Conservation (phyloP, 2,797 vertebrate genomes). For the Mormyrops attenuatus region DNA sequence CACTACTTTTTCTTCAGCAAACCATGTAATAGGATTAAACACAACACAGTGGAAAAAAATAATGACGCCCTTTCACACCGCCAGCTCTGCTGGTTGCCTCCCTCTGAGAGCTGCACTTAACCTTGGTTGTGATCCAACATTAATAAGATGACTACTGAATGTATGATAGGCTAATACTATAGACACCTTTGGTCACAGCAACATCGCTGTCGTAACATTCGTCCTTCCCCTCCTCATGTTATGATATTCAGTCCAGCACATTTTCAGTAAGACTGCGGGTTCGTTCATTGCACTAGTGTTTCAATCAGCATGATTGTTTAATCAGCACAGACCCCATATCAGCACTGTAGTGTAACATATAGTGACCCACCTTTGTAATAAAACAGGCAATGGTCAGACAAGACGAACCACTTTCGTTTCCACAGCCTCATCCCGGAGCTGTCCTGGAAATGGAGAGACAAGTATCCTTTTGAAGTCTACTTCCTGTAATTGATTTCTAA, state of each 20-base stretch:
- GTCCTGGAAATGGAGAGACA: conserved; percentile 69
- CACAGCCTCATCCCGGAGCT: conserved; percentile 97
- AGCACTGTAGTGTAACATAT: conserved; percentile 18
- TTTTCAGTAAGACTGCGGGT: neutral
- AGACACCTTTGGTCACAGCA: neutral
- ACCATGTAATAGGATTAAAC: neutral
- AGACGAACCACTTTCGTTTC: conserved; percentile 98
- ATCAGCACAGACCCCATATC: neutral
- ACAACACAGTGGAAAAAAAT: neutral
- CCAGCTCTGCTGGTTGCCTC: neutral
- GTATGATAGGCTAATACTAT: neutral
- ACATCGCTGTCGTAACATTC: neutral
- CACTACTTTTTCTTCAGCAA: neutral
- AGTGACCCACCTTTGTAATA: conserved; percentile 93
- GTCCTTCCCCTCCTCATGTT: neutral
- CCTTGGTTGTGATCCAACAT: neutral
- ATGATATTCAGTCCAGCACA: neutral
- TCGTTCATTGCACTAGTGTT: neutral
- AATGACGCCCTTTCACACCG: neutral
- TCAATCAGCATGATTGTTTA: neutral
- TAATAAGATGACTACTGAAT: neutral
- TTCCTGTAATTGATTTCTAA: neutral
- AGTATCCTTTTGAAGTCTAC: neutral
- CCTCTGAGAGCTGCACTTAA: neutral
- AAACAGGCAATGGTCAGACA: conserved; percentile 96